Evolutionary conservation across 2,888 invertebrate genomes (phyloP), one percentile per base, ranked within the genome.

Genomic region (Drosophila affinis): DNA sequence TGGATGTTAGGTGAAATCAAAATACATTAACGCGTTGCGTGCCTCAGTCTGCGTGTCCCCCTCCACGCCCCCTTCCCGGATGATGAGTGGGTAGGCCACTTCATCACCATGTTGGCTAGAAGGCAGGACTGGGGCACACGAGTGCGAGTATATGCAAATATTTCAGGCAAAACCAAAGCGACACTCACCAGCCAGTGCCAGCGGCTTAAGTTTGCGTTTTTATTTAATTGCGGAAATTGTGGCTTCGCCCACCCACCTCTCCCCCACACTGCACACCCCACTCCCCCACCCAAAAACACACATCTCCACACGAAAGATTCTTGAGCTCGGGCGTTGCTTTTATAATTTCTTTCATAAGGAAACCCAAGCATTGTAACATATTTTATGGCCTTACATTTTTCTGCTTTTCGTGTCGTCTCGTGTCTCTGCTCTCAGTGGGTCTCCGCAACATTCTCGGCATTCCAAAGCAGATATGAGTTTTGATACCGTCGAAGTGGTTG

Each of bases 191-290:
- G 21, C 21, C 69, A 52, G 47, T 61, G 63, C 64, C 60, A 51
- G 80, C 73, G 77, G 88, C 84, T 88, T 83, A 83, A 88, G 84
- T 85, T 85, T 85, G 83, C 87, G 88, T 85, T 85, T 88, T 85
- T 85, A 88, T 85, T 85, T 85, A 85, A 88, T 85, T 85, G 84
- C 84, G 84, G 88, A 88, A 85, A 88, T 88, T 85, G 84, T 73
- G 84, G 84, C 87, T 76, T 72, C 79, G 78, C 79, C 72, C 71
- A 71, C 74, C 63, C 78, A 70, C 65, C 29, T 58, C 44, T 46
- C 21, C 21, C 4, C 24, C 3, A 24, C 7, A 24, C 24, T 0
- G 0, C 74, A 67, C 78, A 72, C 64, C 44, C 61, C 39, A 68
- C 44, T 48, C 24, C 18, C 18, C 18, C 18, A 18, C 7, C 56